A percentile compares a stretch with the other conserved stretches of the same genome.
Conservation (phyloP, 2,113 vertebrate species). For the Anguilla rostrata region DNA sequence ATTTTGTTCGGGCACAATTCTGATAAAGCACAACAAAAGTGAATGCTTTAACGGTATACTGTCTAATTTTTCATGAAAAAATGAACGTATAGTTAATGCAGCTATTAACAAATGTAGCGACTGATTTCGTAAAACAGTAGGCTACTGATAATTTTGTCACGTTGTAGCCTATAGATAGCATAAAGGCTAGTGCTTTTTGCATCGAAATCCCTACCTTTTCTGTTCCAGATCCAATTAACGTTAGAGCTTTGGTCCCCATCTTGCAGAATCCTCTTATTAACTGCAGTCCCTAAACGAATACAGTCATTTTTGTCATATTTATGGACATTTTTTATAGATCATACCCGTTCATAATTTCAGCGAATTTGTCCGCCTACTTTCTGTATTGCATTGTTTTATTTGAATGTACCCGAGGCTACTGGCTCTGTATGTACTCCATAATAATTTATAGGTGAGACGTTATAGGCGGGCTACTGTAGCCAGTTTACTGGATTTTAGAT, state of each 20-base stretch:
- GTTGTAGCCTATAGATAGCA: not conserved
- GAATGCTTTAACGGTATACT: not conserved
- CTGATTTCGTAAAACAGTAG: not conserved
- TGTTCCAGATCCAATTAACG: not conserved
- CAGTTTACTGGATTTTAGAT: not conserved
- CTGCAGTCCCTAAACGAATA: not conserved
- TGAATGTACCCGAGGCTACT: not conserved
- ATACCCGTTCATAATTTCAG: not conserved
- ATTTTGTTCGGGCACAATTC: constrained; percentile 34
- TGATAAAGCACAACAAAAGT: not conserved
- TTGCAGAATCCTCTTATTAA: not conserved
- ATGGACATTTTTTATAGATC: not conserved
- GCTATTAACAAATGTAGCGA: not conserved
- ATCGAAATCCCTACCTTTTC: not conserved
- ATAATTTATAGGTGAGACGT: not conserved
- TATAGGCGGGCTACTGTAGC: not conserved
- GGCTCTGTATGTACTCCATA: not conserved
- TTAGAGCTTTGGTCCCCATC: not conserved
- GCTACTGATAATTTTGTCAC: not conserved
- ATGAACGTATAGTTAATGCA: not conserved
- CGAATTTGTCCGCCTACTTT: not conserved
- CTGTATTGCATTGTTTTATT: not conserved
- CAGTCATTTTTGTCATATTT: not conserved
- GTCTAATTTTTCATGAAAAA: not conserved
- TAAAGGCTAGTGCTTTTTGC: not conserved